phyloP scores from a whole-genome alignment of 2,888 invertebrate genomes.

The Elmis aenea region DNA sequence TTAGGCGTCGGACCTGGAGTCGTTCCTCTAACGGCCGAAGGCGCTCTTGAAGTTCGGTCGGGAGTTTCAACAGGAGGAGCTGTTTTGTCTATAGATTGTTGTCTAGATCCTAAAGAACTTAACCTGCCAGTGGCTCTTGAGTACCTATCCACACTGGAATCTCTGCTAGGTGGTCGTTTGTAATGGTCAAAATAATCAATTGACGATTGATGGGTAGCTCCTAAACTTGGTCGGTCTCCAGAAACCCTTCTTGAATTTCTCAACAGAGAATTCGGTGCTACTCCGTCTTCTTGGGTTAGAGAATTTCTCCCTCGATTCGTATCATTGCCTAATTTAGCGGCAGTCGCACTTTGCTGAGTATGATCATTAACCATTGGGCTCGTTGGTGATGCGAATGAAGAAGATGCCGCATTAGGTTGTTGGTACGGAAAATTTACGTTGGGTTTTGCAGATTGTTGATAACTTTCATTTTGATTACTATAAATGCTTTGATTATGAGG shows the following conservation, averaged over 20 bases:
- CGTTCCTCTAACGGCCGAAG: conserved; percentile 52
- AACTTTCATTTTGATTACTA: conserved; percentile 23
- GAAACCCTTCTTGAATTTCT: conserved; percentile 51
- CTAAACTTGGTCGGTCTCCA: conserved; percentile 46
- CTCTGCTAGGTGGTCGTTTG: conserved; percentile 83
- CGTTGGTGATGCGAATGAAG: neutral
- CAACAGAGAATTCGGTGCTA: conserved; percentile 41
- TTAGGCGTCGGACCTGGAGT: conserved; percentile 49
- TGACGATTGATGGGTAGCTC: conserved; percentile 57
- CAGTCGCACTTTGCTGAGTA: conserved; percentile 5
- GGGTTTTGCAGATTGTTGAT: conserved; percentile 33
- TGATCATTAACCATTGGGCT: conserved; percentile 2
- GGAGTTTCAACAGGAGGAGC: conserved; percentile 39
- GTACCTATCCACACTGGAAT: conserved; percentile 76
- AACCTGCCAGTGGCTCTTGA: conserved; percentile 63
- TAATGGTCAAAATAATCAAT: conserved; percentile 94
- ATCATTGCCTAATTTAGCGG: conserved; percentile 30
- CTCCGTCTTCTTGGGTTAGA: conserved; percentile 33
- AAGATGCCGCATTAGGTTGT: conserved; percentile 3
- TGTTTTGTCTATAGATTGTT: conserved; percentile 69
- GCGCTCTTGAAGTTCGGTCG: conserved; percentile 51
- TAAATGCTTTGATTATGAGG: conserved; percentile 12
- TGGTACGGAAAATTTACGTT: conserved; percentile 20
- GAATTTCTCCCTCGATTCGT: conserved; percentile 33
- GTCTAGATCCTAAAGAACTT: conserved; percentile 59